phyloP scores from a whole-genome alignment of 2,797 vertebrate species.

The Microcaecilia unicolor region DNA sequence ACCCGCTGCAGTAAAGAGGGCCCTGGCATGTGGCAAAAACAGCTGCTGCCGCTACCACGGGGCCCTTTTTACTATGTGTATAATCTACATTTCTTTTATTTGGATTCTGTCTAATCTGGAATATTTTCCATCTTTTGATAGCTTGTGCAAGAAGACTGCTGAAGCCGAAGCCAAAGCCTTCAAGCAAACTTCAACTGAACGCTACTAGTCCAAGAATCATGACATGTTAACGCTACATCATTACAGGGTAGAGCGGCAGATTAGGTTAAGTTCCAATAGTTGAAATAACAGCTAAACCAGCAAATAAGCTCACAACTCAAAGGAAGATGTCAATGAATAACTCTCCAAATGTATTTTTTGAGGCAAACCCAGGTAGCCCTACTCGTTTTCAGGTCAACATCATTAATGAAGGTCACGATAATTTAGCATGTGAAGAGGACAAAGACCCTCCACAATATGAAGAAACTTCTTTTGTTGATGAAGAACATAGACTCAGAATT shows the following conservation, averaged over 20 bases:
- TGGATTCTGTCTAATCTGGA: too few species aligned
- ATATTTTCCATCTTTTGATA: not conserved
- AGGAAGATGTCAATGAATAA: slow-evolving; percentile 58
- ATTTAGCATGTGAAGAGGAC: slow-evolving; percentile 41
- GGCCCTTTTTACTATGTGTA: too few species aligned
- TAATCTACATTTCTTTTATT: too few species aligned
- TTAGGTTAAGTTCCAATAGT: too few species aligned
- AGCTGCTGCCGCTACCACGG: too few species aligned
- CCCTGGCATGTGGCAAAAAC: too few species aligned
- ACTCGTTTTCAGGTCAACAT: slow-evolving; percentile 61
- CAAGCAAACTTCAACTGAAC: slow-evolving; percentile 10
- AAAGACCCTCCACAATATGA: slow-evolving; percentile 73
- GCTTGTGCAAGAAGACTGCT: slow-evolving; percentile 12
- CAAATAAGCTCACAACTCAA: not conserved
- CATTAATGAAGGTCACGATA: slow-evolving; percentile 48
- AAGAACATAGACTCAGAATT: slow-evolving; percentile 46
- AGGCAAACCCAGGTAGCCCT: slow-evolving; percentile 30
- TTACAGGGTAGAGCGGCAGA: too few species aligned
- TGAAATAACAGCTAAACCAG: not conserved
- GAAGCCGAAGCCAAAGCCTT: slow-evolving; percentile 1
- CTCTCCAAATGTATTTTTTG: slow-evolving; percentile 45
- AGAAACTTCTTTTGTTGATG: slow-evolving; percentile 65
- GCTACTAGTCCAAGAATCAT: slow-evolving; percentile 17
- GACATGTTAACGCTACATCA: slow-evolving; percentile 2
- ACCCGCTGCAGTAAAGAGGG: too few species aligned